Base-by-base conservation (phyloP, 2,888 invertebrate genomes). In the Stramonita haemastoma region DNA sequence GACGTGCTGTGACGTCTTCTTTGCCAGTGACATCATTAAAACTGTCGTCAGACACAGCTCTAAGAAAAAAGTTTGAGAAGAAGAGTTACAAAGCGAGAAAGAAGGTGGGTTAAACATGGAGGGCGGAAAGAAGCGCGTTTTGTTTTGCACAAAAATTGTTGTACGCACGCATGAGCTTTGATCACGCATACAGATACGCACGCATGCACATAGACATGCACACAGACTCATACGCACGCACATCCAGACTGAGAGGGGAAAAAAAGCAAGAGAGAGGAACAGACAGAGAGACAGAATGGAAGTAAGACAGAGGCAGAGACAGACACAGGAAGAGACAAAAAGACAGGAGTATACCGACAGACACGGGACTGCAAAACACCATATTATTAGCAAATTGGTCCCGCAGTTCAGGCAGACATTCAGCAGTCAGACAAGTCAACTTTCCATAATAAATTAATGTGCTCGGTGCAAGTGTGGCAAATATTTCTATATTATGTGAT, bases 11-110 rank as follows among this genome's bases (percentile, higher is more conserved):
- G 73, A 73, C 73, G 73, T n/a, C n/a, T 73, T n/a, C 73, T 73
- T n/a, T 73, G 73, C n/a, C 73, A n/a, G 73, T 73, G 73, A 73
- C 73, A n/a, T 73, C 73, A 73, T 73, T 73, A 73, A 73, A 73
- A n/a, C n/a, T 13, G n/a, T n/a, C 26, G 73, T 73, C n/a, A 73
- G n/a, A n/a, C 11, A 73, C 46, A 46, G 46, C 46, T 46, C 8
- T 46, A 46, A 46, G 46, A 46, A 46, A 46, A 46, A 46, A 46
- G 46, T 46, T 46, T 46, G 8, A 46, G 46, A 46, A 46, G 46
- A 46, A 46, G 46, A 46, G 46, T 46, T 46, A 46, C 46, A 46
- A 8, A 46, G 46, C 46, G 46, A 46, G 46, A 46, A 46, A 46
- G 46, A 46, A 46, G 46, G 46, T 46, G 46, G 46, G 46, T 46